Evolutionary conservation across 2,888 invertebrate genomes (phyloP).

Genomic region (Trachelus tabidus): DNA sequence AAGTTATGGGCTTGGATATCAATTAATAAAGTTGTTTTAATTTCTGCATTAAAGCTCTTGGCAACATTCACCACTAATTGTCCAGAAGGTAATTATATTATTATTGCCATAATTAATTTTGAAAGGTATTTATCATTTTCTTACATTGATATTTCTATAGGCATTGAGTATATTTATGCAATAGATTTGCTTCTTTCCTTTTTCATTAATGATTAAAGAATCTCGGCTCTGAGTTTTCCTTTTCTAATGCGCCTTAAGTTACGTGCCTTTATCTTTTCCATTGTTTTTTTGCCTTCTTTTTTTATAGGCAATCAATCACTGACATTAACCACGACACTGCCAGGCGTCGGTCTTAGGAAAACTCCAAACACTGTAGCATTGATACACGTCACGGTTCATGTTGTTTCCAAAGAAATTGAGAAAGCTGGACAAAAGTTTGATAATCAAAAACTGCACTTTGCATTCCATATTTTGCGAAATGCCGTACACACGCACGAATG

Average conservation of each 20-base stretch:
- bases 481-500: constrained; percentile 72
- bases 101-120: background rate
- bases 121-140: background rate
- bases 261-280: background rate
- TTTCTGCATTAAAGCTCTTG: constrained; percentile 71
- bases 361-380: constrained; percentile 68
- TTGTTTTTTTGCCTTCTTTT: background rate
- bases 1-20: constrained; percentile 78
- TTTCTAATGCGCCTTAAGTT: constrained; percentile 10
- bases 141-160: constrained; percentile 10
- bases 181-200: constrained; percentile 15
- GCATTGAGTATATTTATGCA: background rate
- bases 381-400: constrained; percentile 67
- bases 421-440: constrained; percentile 66
- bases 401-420: constrained; percentile 69
- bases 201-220: constrained; percentile 6
- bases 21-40: constrained; percentile 69
- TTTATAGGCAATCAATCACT: constrained; percentile 68
- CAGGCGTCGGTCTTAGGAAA: constrained; percentile 68
- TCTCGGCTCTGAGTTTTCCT: constrained; percentile 7
- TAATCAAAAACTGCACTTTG: constrained; percentile 63
- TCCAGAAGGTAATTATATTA: constrained; percentile 68
- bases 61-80: constrained; percentile 75
- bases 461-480: constrained; percentile 69
- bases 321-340: constrained; percentile 67